These are phyloP conservation scores for Euwallacea similis DNA, from an alignment of 1,140 invertebrate species.

Conservation along the genomic window DNA sequence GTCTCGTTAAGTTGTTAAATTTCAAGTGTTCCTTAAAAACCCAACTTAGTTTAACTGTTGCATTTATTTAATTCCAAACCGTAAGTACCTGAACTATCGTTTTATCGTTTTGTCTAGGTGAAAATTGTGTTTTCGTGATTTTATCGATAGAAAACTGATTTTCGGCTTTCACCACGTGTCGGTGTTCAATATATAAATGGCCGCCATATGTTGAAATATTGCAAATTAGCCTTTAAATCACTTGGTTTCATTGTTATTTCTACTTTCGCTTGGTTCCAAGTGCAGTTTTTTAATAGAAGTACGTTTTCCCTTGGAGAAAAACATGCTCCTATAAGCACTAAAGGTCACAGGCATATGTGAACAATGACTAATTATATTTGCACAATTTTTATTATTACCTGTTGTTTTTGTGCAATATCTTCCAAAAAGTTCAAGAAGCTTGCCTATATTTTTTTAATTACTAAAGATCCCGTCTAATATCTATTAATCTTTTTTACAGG, in stretches of 20 bases:
- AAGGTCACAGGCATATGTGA: conserved; percentile 4
- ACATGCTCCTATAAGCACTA: not conserved
- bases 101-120: conserved; percentile 18
- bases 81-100: conserved; percentile 45
- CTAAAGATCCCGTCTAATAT: not conserved
- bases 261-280: not conserved
- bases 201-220: conserved; percentile 51
- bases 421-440: not conserved
- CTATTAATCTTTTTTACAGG: conserved; percentile 33
- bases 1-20: conserved; percentile 45
- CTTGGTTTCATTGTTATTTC: not conserved
- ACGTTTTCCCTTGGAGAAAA: not conserved
- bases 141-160: conserved; percentile 32
- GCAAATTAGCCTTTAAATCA: conserved; percentile 14
- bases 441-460: not conserved
- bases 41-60: conserved; percentile 45
- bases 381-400: conserved; percentile 29
- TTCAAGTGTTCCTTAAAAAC: conserved; percentile 45
- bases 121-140: conserved; percentile 27
- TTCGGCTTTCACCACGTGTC: conserved; percentile 51
- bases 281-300: not conserved
- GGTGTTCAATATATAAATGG: conserved; percentile 43
- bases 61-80: conserved; percentile 48
- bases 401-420: conserved; percentile 12
- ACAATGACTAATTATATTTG: conserved; percentile 27